phyloP scores from a whole-genome alignment of 2,797 vertebrate genomes.

The Acanthiza pusilla region DNA sequence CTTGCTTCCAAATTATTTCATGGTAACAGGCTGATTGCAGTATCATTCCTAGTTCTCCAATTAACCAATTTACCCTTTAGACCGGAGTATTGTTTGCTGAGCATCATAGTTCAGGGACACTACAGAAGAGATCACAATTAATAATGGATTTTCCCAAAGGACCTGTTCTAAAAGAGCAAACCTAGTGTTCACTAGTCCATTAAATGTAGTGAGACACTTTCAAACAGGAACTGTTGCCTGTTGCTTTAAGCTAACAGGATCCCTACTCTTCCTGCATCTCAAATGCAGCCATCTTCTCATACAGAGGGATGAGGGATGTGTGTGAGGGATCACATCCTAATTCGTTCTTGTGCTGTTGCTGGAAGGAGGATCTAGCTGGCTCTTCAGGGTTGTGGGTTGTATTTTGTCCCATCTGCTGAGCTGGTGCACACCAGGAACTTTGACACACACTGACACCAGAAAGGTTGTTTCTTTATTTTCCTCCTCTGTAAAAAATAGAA shows the following conservation, averaged over 20 bases:
- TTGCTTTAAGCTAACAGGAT: not conserved
- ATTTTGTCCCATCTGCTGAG: not conserved
- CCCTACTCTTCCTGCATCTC: not conserved
- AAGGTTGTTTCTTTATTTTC: not conserved
- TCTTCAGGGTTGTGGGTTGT: not conserved
- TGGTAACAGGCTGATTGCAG: not conserved
- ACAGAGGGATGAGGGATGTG: not conserved
- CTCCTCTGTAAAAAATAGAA: not conserved
- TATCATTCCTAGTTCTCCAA: not conserved
- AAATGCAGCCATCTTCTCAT: not conserved
- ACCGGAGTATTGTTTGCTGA: not conserved
- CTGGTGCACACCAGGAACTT: not conserved
- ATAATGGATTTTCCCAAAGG: conserved; percentile 28
- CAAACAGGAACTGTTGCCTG: not conserved
- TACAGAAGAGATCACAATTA: conserved; percentile 18
- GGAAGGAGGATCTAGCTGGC: not conserved
- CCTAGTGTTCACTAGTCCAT: not conserved
- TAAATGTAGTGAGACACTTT: conserved; percentile 18
- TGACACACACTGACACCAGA: not conserved
- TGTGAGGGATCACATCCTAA: not conserved
- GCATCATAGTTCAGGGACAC: not conserved
- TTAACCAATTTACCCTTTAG: not conserved
- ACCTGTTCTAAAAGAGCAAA: conserved; percentile 41
- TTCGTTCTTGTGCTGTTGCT: not conserved
- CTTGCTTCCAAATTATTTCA: not conserved